Conservation (phyloP, 2,113 vertebrate species). For the Chionis minor region DNA sequence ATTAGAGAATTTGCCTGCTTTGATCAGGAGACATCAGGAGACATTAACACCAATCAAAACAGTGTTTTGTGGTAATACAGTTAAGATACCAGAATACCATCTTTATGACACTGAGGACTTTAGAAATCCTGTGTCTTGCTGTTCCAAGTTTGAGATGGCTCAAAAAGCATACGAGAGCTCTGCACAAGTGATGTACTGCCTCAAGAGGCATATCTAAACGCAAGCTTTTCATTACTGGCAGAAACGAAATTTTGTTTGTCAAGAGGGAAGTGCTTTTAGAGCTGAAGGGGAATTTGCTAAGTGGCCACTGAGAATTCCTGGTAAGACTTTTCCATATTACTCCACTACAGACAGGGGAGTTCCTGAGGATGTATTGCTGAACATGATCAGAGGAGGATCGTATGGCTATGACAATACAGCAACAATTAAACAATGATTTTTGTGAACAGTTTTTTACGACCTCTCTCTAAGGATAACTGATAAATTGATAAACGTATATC, state of each 20-base stretch:
- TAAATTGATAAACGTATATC: not conserved
- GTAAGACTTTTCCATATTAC: not conserved
- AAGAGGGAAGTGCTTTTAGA: slow-evolving; percentile 1
- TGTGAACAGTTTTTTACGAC: not conserved
- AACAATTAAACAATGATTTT: not conserved
- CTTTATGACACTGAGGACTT: not conserved
- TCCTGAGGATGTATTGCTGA: not conserved
- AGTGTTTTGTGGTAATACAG: not conserved
- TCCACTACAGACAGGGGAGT: not conserved
- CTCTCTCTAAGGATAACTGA: not conserved
- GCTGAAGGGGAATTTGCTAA: not conserved
- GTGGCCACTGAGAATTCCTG: not conserved
- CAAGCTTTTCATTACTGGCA: not conserved
- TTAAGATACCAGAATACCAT: not conserved
- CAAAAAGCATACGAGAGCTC: not conserved
- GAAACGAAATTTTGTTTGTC: not conserved
- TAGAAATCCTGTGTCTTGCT: not conserved
- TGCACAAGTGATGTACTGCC: not conserved
- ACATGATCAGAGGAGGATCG: not conserved
- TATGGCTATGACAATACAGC: not conserved
- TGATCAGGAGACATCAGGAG: not conserved
- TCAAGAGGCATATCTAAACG: not conserved
- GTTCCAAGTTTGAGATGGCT: not conserved
- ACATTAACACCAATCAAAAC: not conserved
- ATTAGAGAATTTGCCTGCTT: not conserved